phyloP scores from a whole-genome alignment of 2,797 vertebrate genomes.

The Sus cebifrons region DNA sequence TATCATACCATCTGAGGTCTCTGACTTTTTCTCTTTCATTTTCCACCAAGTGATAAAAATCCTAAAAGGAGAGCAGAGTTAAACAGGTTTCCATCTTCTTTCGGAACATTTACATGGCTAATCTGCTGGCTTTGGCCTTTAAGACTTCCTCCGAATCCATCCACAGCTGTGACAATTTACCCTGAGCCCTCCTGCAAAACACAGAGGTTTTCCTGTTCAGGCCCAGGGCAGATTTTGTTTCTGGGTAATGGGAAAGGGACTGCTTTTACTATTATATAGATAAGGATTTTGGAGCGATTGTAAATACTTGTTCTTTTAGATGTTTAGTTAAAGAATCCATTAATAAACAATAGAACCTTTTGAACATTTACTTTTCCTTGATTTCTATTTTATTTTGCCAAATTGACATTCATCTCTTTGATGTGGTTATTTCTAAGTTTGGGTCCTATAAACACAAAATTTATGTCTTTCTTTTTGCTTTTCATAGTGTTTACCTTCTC shows the following conservation, averaged over 20 bases:
- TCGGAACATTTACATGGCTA: background rate
- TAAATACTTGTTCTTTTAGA: background rate
- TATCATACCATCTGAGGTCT: background rate
- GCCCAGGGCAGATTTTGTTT: background rate
- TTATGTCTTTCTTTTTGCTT: slow-evolving; percentile 9
- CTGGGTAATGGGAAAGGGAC: fast-evolving
- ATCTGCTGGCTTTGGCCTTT: background rate
- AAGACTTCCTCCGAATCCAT: background rate
- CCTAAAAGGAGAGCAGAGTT: background rate
- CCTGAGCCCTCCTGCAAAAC: background rate
- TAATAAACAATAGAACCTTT: slow-evolving; percentile 36
- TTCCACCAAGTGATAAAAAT: background rate
- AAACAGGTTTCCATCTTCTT: background rate
- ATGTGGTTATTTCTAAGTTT: slow-evolving; percentile 72
- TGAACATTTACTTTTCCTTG: slow-evolving; percentile 49
- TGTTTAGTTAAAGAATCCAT: background rate
- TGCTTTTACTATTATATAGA: background rate
- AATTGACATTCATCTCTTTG: slow-evolving; percentile 67
- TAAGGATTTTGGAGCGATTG: background rate
- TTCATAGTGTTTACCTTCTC: slow-evolving; percentile 58
- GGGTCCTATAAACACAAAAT: background rate
- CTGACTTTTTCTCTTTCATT: background rate
- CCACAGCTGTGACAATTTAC: slow-evolving; percentile 35
- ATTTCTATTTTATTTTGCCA: slow-evolving; percentile 56
- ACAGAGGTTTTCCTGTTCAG: background rate